phyloP scores from a whole-genome alignment of 2,888 invertebrate species.

The Arctia plantaginis region DNA sequence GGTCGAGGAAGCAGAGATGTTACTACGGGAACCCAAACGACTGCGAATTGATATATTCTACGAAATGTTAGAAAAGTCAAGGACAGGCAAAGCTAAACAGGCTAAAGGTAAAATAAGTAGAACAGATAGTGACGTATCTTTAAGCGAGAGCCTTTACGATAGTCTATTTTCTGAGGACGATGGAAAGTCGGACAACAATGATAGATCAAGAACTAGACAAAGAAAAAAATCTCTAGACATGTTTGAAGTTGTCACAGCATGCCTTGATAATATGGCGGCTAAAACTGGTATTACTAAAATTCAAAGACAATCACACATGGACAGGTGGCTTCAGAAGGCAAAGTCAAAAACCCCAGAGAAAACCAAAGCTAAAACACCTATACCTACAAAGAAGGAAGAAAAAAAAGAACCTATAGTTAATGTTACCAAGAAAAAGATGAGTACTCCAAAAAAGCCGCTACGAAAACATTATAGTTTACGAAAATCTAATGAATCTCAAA shows the following conservation, averaged over 20 bases:
- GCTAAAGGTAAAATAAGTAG: slow-evolving; percentile 71
- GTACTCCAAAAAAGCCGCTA: slow-evolving; percentile 45
- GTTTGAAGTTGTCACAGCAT: slow-evolving; percentile 81
- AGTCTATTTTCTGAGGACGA: slow-evolving; percentile 80
- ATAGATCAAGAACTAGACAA: slow-evolving; percentile 62
- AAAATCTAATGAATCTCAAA: slow-evolving; percentile 65
- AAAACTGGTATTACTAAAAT: slow-evolving; percentile 82
- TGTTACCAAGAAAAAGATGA: slow-evolving; percentile 57
- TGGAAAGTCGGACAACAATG: slow-evolving; percentile 66
- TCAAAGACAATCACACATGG: slow-evolving; percentile 83
- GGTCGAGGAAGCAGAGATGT: slow-evolving; percentile 90
- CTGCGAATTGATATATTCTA: slow-evolving; percentile 86
- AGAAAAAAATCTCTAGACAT: slow-evolving; percentile 77
- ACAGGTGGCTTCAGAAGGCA: slow-evolving; percentile 83
- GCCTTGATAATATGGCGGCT: slow-evolving; percentile 82
- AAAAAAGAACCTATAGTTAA: slow-evolving; percentile 38
- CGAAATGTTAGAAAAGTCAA: slow-evolving; percentile 68
- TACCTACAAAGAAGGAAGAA: slow-evolving; percentile 39
- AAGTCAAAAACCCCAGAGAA: slow-evolving; percentile 84
- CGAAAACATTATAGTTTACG: slow-evolving; percentile 63
- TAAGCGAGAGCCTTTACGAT: slow-evolving; percentile 82
- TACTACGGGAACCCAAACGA: slow-evolving; percentile 85
- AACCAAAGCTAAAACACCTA: slow-evolving; percentile 58
- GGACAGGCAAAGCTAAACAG: slow-evolving; percentile 61
- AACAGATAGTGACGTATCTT: slow-evolving; percentile 78